Conservation (phyloP, 2,113 vertebrate species). For the Aplodontia rufa region DNA sequence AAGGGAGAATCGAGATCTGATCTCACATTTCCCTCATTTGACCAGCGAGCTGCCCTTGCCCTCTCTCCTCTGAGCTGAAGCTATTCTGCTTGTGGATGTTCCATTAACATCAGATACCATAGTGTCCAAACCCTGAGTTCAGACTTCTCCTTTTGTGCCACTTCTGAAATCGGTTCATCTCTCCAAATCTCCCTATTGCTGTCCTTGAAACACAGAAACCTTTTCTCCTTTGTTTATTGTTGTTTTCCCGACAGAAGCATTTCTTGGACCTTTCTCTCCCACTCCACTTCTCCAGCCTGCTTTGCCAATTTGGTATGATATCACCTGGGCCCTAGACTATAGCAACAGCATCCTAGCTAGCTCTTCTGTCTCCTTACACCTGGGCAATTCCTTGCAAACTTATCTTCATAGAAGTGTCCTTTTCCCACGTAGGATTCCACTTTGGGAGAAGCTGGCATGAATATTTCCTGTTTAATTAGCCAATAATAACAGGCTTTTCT, state of each 20-base stretch:
- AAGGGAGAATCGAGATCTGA: neutral
- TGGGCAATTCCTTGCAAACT: neutral
- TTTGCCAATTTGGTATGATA: neutral
- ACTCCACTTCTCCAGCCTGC: neutral
- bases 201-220: neutral
- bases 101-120: neutral
- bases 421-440: neutral
- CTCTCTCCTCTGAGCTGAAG: neutral
- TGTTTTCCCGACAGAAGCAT: neutral
- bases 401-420: neutral
- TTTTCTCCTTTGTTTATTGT: neutral
- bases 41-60: neutral
- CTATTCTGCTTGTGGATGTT: neutral
- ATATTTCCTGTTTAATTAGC: slow-evolving; percentile 14
- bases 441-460: neutral
- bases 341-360: neutral
- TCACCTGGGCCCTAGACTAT: slow-evolving; percentile 16
- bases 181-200: neutral
- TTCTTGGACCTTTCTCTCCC: neutral
- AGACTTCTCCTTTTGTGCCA: neutral
- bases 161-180: neutral
- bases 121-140: neutral
- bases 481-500: too few relatives aligned
- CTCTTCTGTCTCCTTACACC: neutral
- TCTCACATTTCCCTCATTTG: neutral